Evolutionary conservation across 2,888 invertebrate genomes (phyloP).

Genomic region (Drosophila crucigera): DNA sequence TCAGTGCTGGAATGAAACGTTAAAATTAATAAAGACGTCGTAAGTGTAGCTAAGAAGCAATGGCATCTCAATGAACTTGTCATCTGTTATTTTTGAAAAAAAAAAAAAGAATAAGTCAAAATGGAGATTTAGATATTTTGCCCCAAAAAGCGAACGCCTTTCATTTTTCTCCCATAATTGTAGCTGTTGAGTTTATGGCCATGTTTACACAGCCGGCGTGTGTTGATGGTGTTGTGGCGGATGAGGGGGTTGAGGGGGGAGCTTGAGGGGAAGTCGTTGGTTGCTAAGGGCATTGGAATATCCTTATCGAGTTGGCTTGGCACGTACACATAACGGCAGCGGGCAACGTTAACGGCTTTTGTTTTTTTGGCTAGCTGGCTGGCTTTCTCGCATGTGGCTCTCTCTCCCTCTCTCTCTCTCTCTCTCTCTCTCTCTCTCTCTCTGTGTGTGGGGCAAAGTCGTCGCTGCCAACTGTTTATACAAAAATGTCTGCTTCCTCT

Average conservation of each 20-base stretch:
- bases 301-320: conserved; percentile 56
- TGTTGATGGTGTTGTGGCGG: background rate
- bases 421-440: background rate
- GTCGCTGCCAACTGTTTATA: conserved; percentile 49
- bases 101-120: conserved; percentile 6
- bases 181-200: conserved; percentile 63
- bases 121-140: conserved; percentile 27
- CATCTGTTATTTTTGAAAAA: conserved; percentile 22
- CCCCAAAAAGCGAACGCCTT: conserved; percentile 44
- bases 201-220: conserved; percentile 65
- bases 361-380: conserved; percentile 47
- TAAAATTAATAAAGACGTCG: background rate
- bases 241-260: background rate
- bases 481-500: conserved; percentile 29
- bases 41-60: background rate
- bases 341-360: conserved; percentile 71
- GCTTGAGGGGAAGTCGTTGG: background rate
- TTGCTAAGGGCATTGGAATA: conserved; percentile 11
- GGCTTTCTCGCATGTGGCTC: conserved; percentile 32
- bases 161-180: conserved; percentile 53
- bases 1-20: background rate
- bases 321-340: conserved; percentile 68
- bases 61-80: conserved; percentile 2
- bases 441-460: background rate
- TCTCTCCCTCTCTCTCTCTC: background rate